Percentiles rank a stretch among this genome's conserved stretches.
phyloP scores from a whole-genome alignment of 2,113 vertebrate genomes.

The Puntigrus tetrazona region DNA sequence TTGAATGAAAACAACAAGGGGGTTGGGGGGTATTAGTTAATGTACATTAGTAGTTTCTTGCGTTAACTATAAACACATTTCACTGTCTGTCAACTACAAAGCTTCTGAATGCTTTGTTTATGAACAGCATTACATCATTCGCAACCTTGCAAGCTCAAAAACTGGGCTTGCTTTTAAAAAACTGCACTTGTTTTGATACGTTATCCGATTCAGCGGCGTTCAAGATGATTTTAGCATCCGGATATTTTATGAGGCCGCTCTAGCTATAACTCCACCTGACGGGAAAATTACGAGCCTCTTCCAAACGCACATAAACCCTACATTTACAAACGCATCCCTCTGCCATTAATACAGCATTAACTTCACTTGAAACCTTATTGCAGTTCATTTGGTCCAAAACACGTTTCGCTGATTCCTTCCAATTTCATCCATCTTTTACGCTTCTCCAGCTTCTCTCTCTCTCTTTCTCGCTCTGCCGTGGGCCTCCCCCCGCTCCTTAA shows the following conservation, averaged over 20 bases:
- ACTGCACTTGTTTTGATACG: neutral
- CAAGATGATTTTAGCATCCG: neutral
- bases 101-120: neutral
- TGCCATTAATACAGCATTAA: neutral
- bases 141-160: neutral
- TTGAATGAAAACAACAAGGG: neutral
- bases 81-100: neutral
- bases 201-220: neutral
- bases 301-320: neutral
- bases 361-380: neutral
- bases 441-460: neutral
- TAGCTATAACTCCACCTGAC: neutral
- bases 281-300: neutral
- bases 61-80: neutral
- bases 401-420: constrained; percentile 6
- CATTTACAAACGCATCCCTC: neutral
- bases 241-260: neutral
- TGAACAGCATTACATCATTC: too few species aligned
- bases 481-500: constrained; percentile 38
- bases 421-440: constrained; percentile 26
- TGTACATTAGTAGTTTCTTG: neutral
- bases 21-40: neutral
- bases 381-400: neutral
- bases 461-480: neutral
- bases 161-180: neutral